A percentile compares a stretch with the other conserved stretches of the same genome.
Conservation (phyloP, 2,113 vertebrate species). For the Urocynchramus pylzowi region DNA sequence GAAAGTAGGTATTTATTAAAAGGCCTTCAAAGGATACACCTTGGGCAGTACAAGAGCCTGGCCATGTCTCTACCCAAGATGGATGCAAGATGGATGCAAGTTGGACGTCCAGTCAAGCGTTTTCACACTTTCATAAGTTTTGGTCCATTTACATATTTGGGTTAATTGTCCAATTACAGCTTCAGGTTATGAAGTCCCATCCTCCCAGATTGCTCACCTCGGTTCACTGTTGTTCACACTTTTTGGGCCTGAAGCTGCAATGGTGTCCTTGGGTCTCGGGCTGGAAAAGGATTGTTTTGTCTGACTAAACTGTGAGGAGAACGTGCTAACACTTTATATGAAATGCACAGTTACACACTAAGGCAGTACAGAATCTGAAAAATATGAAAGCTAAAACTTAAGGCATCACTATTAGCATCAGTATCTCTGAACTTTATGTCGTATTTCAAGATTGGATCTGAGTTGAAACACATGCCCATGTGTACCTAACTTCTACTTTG, state of each 20-base stretch:
- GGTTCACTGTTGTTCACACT: not conserved
- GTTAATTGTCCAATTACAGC: not conserved
- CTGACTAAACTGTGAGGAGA: not conserved
- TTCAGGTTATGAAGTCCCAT: not conserved
- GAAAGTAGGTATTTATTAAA: not conserved
- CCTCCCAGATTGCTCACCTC: not conserved
- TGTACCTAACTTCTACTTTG: not conserved
- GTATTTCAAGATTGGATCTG: rapidly evolving
- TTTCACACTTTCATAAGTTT: not conserved
- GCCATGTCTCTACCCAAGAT: not conserved
- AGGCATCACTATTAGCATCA: not conserved
- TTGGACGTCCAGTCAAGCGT: no score
- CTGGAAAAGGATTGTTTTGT: not conserved
- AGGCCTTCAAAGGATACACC: not conserved
- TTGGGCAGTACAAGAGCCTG: not conserved
- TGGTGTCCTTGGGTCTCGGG: not conserved
- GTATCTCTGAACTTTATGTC: not conserved
- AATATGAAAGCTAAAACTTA: not conserved
- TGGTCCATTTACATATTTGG: not conserved
- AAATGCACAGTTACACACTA: not conserved
- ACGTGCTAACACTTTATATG: not conserved
- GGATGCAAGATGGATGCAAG: not conserved
- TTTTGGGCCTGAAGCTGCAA: not conserved
- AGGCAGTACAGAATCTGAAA: not conserved
- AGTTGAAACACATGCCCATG: not conserved